A percentile compares a stretch with the other conserved stretches of the same genome.
Evolutionary conservation across 92 coral and sea anemone genomes (phyloP).

Genomic region (Palythoa caribaeorum): DNA sequence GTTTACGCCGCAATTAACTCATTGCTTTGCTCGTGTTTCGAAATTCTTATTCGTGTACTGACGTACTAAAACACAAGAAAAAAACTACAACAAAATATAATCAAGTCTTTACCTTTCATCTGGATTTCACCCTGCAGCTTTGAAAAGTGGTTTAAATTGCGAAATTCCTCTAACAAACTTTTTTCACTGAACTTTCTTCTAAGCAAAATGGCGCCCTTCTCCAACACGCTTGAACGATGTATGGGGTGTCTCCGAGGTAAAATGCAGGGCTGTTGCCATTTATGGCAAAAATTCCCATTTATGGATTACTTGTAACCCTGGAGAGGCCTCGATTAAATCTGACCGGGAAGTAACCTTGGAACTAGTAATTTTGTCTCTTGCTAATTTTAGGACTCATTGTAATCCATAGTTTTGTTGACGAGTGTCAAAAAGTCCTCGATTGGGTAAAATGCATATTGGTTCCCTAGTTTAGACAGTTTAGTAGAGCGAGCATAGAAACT

Average conservation of each 20-base stretch:
- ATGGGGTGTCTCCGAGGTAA: conserved; percentile 56
- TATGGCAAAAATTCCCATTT: conserved; percentile 58
- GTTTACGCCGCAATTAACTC: too few relatives aligned
- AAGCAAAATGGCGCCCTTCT: conserved; percentile 73
- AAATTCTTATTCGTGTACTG: too few relatives aligned
- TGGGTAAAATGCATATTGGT: too few relatives aligned
- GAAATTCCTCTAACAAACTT: background rate
- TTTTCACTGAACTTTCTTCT: background rate
- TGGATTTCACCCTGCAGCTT: background rate
- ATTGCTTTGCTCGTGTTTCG: too few relatives aligned
- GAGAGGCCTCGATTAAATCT: conserved; percentile 11
- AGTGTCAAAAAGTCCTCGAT: background rate
- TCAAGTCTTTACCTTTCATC: conserved; percentile 33
- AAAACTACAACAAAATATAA: too few relatives aligned
- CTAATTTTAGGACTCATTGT: conserved; percentile 44
- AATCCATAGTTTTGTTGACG: background rate
- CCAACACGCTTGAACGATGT: conserved; percentile 13
- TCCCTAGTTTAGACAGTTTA: too few relatives aligned
- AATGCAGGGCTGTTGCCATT: conserved; percentile 58
- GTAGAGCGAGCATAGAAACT: background rate
- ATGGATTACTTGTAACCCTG: background rate
- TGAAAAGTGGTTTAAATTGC: background rate
- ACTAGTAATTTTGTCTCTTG: background rate
- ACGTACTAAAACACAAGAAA: too few relatives aligned
- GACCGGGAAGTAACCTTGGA: conserved; percentile 15